Evolutionary conservation across 1,140 invertebrate genomes (phyloP), one percentile per base, ranked within the genome.

Genomic region (Apocrypta bakeri): DNA sequence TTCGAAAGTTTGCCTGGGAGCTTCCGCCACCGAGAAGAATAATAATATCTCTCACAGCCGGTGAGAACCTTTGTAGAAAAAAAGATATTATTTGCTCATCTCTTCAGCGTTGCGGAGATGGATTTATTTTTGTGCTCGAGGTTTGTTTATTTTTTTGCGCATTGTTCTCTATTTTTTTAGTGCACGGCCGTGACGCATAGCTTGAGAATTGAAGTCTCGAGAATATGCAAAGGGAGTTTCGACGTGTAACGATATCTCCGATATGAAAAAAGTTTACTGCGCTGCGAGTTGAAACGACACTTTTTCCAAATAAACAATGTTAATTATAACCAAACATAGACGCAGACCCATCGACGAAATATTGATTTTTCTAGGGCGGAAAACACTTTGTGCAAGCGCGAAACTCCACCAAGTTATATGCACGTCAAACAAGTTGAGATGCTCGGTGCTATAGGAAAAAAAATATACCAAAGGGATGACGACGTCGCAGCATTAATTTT

Each of bases 1-100:
- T 84, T 82, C 56, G 42, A 82, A 85, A 84, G 75, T 85, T 85
- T 84, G 80, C 83, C 77, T 73, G 40, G 63, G 42, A 17, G 80
- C 80, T 82, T 84, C 82, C 31, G 68, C 71, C 79, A 69, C n/a
- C 56, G 14, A 29, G 42, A 82, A 76, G 84, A 84, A 84, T 84
- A 80, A 77, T 76, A 75, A 84, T 76, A 66, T 61, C 25, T 56
- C 66, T 61, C 66, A 48, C 1, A 64, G 25, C 48, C 21, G 25
- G 17, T 61, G 42, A 48, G 42, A 48, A 42, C 9, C 17, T 61
- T 74, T 48, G 33, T 3, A 42, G 24, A n/a, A 21, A 48, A 64
- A 68, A 29, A 68, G 29, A 68, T n/a, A 68, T 29, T n/a, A 56
- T 56, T 56, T 17, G 17, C 48, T 56, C 21, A 21, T 6, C 48